Conservation (phyloP, 2,888 invertebrate species). For the Vannuccia rotundouncinata region DNA sequence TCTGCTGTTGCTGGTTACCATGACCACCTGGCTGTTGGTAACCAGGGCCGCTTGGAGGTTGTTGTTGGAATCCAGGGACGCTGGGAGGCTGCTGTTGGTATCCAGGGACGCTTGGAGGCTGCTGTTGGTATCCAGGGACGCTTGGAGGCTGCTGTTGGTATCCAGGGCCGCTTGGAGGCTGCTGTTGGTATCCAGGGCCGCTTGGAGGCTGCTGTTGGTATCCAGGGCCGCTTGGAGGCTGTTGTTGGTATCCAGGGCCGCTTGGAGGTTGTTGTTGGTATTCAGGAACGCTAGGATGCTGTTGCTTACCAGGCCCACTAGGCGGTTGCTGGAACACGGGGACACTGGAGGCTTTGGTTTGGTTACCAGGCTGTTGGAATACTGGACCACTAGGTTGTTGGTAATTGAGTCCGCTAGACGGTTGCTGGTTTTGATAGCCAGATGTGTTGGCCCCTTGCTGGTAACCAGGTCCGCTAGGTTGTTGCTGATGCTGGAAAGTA, state of each 20-base stretch:
- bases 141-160: not conserved
- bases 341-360: not conserved
- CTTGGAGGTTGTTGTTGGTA: slow-evolving; percentile 10
- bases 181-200: not conserved
- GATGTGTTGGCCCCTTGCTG: not conserved
- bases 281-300: not conserved
- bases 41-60: not conserved
- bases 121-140: slow-evolving; percentile 7
- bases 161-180: not conserved
- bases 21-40: not conserved
- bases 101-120: not conserved
- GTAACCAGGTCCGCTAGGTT: not conserved
- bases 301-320: not conserved
- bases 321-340: not conserved
- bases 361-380: not conserved
- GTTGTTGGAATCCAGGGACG: slow-evolving; percentile 4
- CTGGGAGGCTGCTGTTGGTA: not conserved
- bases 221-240: not conserved
- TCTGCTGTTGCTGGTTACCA: not conserved
- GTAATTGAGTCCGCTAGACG: not conserved
- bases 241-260: not conserved
- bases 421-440: not conserved
- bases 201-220: not conserved
- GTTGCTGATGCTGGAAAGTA: not conserved
- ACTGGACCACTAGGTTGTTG: not conserved